Percentiles rank a stretch among this genome's conserved stretches.
These are phyloP conservation scores for Malaclemys terrapin DNA, from an alignment of 2,113 vertebrate species.

Conservation along the genomic window DNA sequence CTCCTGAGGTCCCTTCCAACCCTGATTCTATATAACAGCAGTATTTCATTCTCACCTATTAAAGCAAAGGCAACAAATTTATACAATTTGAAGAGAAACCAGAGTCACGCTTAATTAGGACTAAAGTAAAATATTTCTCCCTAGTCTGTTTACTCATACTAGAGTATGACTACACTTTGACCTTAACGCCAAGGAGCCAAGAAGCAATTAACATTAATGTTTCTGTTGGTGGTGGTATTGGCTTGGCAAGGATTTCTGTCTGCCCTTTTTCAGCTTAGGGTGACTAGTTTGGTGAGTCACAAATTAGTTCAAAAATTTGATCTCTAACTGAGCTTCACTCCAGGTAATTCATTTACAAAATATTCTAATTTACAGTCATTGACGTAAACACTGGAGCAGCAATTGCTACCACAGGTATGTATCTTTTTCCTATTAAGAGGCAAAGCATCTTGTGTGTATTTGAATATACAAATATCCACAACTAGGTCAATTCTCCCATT, in stretches of 20 bases:
- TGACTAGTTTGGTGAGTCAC: not conserved
- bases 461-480: not conserved
- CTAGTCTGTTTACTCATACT: rapidly evolving
- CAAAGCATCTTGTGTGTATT: not conserved
- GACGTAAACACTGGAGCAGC: too few relatives aligned
- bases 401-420: not conserved
- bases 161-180: not conserved
- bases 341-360: not conserved
- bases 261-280: not conserved
- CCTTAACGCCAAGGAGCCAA: too few relatives aligned
- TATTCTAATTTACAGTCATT: not conserved
- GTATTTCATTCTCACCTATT: not conserved
- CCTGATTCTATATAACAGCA: not conserved
- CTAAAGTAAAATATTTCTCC: not conserved
- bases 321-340: too few relatives aligned
- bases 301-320: not conserved
- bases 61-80: not conserved
- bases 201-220: too few relatives aligned
- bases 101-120: not conserved
- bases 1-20: too few relatives aligned
- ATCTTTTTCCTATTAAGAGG: not conserved
- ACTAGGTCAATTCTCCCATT: not conserved
- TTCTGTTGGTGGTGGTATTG: not conserved
- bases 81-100: too few relatives aligned
- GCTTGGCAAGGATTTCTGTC: not conserved